phyloP scores from a whole-genome alignment of 2,888 invertebrate species.

The Hemaris fuciformis region DNA sequence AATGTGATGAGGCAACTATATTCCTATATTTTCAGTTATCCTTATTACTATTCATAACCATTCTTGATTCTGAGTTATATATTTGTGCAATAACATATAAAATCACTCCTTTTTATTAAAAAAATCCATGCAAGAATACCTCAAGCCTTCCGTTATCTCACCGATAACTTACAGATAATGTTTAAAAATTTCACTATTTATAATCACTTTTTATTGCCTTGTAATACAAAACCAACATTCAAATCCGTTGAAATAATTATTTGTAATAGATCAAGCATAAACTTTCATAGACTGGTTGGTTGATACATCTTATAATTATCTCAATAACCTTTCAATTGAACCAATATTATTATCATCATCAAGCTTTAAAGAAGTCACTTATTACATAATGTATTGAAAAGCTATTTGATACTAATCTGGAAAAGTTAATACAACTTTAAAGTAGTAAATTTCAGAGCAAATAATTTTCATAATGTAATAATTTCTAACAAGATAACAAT shows the following conservation, averaged over 20 bases:
- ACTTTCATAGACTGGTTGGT: not conserved
- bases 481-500: too few species aligned
- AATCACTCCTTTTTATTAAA: not conserved
- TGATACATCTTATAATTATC: not conserved
- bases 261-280: not conserved
- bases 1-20: conserved; percentile 3
- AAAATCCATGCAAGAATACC: not conserved
- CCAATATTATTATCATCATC: not conserved
- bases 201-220: conserved; percentile 7
- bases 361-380: too few species aligned
- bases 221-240: not conserved
- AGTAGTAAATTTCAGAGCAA: too few species aligned
- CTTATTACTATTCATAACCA: not conserved
- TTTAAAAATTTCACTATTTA: not conserved
- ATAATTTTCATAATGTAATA: too few species aligned
- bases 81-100: not conserved
- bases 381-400: too few species aligned
- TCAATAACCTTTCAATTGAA: not conserved
- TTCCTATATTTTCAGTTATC: not conserved
- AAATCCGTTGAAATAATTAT: not conserved
- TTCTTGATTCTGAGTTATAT: not conserved
- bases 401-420: too few species aligned
- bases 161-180: not conserved
- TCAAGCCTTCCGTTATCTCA: not conserved
- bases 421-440: too few species aligned